Conservation (phyloP, 2,113 vertebrate species). For the Mustela nigripes region DNA sequence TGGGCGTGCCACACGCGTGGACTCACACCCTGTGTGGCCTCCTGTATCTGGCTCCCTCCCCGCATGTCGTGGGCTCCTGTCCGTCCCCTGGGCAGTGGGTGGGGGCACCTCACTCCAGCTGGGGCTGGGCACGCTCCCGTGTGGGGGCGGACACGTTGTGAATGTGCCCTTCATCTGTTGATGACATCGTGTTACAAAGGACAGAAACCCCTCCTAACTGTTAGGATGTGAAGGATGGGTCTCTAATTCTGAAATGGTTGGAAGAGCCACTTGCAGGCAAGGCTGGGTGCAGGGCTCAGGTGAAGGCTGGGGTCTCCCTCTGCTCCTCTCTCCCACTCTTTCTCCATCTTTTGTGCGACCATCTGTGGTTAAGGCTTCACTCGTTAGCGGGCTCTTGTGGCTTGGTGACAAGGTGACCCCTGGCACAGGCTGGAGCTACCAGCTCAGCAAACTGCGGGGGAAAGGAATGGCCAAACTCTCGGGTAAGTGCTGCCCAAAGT, state of each 20-base stretch:
- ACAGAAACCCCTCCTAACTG: not conserved
- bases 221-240: not conserved
- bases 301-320: not conserved
- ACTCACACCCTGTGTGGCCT: not conserved
- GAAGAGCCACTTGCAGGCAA: not conserved
- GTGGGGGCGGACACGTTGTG: not conserved
- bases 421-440: not conserved
- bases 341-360: not conserved
- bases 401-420: not conserved
- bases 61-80: not conserved
- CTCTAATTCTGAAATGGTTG: not conserved
- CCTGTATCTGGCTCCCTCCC: not conserved
- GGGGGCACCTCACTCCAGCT: not conserved
- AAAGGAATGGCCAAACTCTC: not conserved
- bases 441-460: not conserved
- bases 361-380: not conserved
- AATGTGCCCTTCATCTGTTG: not conserved
- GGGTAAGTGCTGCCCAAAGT: too few species aligned
- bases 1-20: not conserved
- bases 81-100: fast-evolving
- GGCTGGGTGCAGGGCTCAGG: not conserved
- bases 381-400: not conserved
- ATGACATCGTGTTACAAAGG: not conserved
- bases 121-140: fast-evolving
- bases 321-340: not conserved